These are phyloP conservation scores for Manis crassicaudata DNA, from an alignment of 2,797 vertebrate genomes.

Conservation along the genomic window DNA sequence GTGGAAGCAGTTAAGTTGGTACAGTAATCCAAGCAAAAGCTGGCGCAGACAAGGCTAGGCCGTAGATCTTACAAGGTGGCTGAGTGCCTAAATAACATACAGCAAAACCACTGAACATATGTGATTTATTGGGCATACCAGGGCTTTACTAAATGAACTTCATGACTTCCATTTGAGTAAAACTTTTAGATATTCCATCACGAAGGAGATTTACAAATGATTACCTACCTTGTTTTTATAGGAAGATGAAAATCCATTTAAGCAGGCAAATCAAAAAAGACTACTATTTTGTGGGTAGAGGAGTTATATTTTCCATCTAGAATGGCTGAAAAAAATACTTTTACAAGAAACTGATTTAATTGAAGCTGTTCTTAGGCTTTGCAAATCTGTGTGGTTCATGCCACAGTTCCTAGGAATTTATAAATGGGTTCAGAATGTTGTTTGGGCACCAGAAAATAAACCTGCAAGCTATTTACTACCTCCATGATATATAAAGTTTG, in stretches of 20 bases:
- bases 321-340: conserved; percentile 81
- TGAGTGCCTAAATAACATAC: conserved; percentile 48
- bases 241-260: conserved; percentile 6
- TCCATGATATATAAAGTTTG: conserved; percentile 99
- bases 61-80: conserved; percentile 42
- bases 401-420: conserved; percentile 88
- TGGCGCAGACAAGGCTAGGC: not conserved
- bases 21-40: not conserved
- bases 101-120: conserved; percentile 74
- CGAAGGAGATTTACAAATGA: conserved; percentile 54
- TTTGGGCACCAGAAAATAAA: conserved; percentile 95
- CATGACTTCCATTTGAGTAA: conserved; percentile 49
- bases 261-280: not conserved
- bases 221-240: conserved; percentile 26
- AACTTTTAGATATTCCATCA: conserved; percentile 43
- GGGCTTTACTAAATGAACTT: conserved; percentile 73
- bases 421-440: conserved; percentile 91
- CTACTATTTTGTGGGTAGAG: not conserved
- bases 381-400: conserved; percentile 82
- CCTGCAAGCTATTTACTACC: conserved; percentile 97
- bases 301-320: conserved; percentile 71
- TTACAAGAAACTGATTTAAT: conserved; percentile 88
- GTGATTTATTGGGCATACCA: conserved; percentile 75
- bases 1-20: not conserved
- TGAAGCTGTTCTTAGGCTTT: conserved; percentile 85